Percentiles rank a stretch among this genome's conserved stretches.
Conservation (phyloP, 2,113 vertebrate species). For the Porphyrio hochstetteri region DNA sequence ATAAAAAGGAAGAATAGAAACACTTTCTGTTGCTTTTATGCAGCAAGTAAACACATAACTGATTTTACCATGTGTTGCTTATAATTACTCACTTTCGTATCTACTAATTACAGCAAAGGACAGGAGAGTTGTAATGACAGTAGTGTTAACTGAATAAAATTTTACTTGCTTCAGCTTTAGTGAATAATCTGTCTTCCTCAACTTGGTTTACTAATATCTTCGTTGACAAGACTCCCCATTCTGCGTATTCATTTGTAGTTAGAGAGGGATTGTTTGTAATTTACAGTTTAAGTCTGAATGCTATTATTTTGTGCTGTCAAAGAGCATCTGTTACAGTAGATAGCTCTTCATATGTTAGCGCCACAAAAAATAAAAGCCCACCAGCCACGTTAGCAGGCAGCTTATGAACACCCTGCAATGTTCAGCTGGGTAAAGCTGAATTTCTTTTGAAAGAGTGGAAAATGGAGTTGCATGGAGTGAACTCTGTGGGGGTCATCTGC, state of each 20-base stretch:
- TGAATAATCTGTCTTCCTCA: constrained; percentile 69
- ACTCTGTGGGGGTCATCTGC: background rate
- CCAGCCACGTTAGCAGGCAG: background rate
- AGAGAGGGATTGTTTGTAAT: constrained; percentile 70
- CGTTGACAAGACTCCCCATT: constrained; percentile 65
- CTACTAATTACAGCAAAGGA: constrained; percentile 52
- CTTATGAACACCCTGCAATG: background rate
- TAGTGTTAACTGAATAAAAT: constrained; percentile 51
- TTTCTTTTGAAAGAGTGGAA: background rate
- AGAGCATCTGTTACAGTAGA: constrained; percentile 62
- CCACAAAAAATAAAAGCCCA: constrained; percentile 23
- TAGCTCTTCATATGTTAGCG: constrained; percentile 6
- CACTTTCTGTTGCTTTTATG: background rate
- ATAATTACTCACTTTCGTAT: constrained; percentile 34
- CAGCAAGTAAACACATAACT: background rate
- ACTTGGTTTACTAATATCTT: constrained; percentile 65
- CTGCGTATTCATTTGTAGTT: constrained; percentile 62
- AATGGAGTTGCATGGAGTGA: background rate
- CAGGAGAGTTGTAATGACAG: constrained; percentile 11
- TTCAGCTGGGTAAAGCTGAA: background rate
- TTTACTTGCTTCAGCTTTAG: constrained; percentile 54
- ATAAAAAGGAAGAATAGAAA: background rate
- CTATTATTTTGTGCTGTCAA: constrained; percentile 68
- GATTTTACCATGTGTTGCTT: background rate
- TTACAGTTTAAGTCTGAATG: constrained; percentile 62